Base-by-base conservation (phyloP, 1,140 invertebrate genomes). In the Muscidifurax raptorellus region DNA sequence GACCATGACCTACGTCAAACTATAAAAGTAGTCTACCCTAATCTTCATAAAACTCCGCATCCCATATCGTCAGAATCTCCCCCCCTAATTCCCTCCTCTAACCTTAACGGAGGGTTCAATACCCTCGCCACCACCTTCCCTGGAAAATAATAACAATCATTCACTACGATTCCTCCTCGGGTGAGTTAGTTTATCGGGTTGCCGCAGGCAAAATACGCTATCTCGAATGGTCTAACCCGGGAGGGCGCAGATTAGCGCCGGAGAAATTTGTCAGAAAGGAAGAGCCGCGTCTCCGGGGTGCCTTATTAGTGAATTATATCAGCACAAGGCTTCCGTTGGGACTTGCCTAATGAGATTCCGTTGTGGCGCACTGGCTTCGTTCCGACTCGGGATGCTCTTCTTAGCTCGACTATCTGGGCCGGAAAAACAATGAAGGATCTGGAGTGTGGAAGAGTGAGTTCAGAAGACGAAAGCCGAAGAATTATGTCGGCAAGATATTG, bases 241-340 rank as follows among this genome's bases (percentile, higher is more conserved):
- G 27, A 25, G n/a, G 27, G 72, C 15, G 52, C 22, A 82, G 81
- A 82, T 82, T 67, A 82, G 81, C 74, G 69, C 36, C 5, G n/a
- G 59, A 76, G 81, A 82, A 76, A 75, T 82, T 82, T 67, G 81
- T 47, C 81, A 67, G 59, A 7, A 64, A 79, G 85, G 66, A 28
- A 36, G 78, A 28, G 74, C 36, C 44, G 22, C 83, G 69, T 86
- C 86, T 82, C 86, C 82, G 52, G 67, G 79, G 82, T 85, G 27
- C 82, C 87, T 86, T 87, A 89, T 89, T 88, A 89, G 81, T 83
- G 85, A 81, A 76, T 87, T 87, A 59, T 59, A 87, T 89, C 86
- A 86, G 79, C 80, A 27, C 67, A n/a, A 22, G 15, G 15, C 64
- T 71, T 82, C 86, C 84, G 77, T 40, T 25, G 83, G 82, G 86